These are phyloP conservation scores for Chondrosia reniformis DNA, from an alignment of 37 sponge, comb jelly and placozoan species.

Conservation along the genomic window DNA sequence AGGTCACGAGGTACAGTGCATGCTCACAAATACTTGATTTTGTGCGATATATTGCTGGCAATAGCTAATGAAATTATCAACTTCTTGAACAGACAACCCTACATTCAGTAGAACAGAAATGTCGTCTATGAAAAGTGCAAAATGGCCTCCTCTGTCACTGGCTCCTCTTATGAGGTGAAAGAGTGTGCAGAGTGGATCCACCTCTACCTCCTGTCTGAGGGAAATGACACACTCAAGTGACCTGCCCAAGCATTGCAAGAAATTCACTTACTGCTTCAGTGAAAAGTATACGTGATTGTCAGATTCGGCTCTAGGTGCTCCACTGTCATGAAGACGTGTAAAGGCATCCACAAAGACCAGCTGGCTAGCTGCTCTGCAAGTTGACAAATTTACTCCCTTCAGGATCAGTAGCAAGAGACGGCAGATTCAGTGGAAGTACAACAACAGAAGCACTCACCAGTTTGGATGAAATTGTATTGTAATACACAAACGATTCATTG, in stretches of 20 bases:
- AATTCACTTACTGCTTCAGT: no score
- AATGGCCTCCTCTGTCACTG: conserved; percentile 1
- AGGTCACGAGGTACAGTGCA: neutral
- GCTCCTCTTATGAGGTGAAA: neutral
- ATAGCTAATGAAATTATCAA: conserved; percentile 34
- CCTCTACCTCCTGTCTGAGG: no score
- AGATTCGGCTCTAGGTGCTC: no score
- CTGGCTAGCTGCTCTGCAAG: conserved; percentile 16
- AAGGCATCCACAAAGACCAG: conserved; percentile 59
- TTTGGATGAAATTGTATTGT: conserved; percentile 42
- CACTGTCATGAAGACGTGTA: conserved; percentile 31
- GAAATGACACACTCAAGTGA: no score
- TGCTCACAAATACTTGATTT: neutral
- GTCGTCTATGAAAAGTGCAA: conserved; percentile 65
- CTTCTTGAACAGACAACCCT: conserved; percentile 45
- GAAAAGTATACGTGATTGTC: no score
- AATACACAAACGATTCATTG: conserved; percentile 57
- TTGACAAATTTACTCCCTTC: conserved; percentile 51
- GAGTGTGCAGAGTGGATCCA: no score
- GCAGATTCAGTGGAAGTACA: neutral
- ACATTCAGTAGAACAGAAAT: conserved; percentile 52
- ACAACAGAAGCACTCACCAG: conserved; percentile 19
- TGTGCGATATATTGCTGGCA: conserved; percentile 20
- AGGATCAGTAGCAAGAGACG: neutral
- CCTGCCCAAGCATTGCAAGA: no score